Conservation (phyloP, 1,140 invertebrate genomes). For the Drosophila navojoa region DNA sequence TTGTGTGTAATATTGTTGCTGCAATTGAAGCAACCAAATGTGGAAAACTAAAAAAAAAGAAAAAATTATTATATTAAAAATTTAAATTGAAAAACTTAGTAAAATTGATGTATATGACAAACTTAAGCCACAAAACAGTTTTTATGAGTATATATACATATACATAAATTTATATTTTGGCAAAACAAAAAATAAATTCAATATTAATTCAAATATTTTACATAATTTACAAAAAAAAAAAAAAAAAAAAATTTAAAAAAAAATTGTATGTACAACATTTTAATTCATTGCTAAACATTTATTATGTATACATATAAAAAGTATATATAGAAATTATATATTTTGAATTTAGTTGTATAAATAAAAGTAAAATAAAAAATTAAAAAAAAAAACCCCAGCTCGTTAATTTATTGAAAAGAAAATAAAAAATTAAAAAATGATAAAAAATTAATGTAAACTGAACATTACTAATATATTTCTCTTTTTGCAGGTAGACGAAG, state of each 20-base stretch:
- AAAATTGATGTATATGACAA: conserved; percentile 64
- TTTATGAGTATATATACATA: conserved; percentile 24
- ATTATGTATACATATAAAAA: conserved; percentile 50
- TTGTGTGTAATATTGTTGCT: conserved; percentile 20
- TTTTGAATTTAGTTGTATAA: conserved; percentile 77
- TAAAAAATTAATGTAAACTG: background rate
- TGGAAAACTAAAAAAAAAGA: conserved; percentile 9
- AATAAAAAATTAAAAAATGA: too few species aligned
- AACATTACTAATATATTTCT: conserved; percentile 68
- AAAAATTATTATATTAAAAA: background rate
- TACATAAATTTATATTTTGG: conserved; percentile 40
- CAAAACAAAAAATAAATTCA: conserved; percentile 35
- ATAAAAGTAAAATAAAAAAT: conserved; percentile 66
- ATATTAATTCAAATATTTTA: conserved; percentile 34
- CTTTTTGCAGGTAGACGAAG: conserved; percentile 36
- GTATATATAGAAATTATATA: conserved; percentile 66
- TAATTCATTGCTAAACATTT: conserved; percentile 71
- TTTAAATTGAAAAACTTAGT: conserved; percentile 35
- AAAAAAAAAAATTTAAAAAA: conserved; percentile 41
- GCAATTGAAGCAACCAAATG: conserved; percentile 6
- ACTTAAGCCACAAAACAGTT: conserved; percentile 27
- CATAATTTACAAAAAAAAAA: conserved; percentile 45
- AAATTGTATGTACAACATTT: conserved; percentile 62
- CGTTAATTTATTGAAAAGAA: conserved; percentile 11
- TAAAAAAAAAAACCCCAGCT: conserved; percentile 14